Evolutionary conservation across 2,797 vertebrate genomes (phyloP).

Genomic region (Pelochelys cantorii): DNA sequence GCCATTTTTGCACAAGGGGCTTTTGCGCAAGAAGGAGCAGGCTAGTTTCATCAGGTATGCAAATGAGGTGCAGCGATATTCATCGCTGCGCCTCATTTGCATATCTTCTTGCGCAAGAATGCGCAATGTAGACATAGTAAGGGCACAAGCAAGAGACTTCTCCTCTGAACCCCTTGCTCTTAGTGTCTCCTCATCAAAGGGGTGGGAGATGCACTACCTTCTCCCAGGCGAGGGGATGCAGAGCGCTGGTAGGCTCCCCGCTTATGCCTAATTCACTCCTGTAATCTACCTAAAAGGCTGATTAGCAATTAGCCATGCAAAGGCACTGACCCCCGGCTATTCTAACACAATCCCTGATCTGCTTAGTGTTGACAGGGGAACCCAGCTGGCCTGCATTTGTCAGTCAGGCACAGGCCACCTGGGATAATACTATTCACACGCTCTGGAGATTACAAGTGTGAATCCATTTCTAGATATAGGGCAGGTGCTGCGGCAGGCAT

Average conservation of each 20-base stretch:
- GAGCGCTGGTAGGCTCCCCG: background rate
- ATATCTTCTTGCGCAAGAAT: too few species aligned
- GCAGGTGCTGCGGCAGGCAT: background rate
- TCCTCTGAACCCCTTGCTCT: background rate
- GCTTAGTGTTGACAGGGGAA: background rate
- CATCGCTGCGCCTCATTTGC: too few species aligned
- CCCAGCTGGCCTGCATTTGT: rapidly evolving
- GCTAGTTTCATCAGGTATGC: too few species aligned
- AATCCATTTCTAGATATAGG: background rate
- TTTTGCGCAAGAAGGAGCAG: too few species aligned
- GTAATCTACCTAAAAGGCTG: background rate
- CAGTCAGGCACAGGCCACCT: rapidly evolving
- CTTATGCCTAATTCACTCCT: background rate
- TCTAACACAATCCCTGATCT: background rate
- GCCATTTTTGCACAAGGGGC: too few species aligned
- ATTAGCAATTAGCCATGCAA: background rate
- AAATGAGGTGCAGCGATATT: too few species aligned
- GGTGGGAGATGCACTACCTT: background rate
- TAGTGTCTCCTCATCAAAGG: background rate
- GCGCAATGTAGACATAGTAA: background rate
- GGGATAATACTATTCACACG: rapidly evolving
- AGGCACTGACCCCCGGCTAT: background rate
- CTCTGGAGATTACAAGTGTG: background rate
- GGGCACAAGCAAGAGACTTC: background rate
- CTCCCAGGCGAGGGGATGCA: background rate